These are phyloP conservation scores for Andrena bicolor DNA, from an alignment of 2,888 invertebrate species.

Conservation along the genomic window DNA sequence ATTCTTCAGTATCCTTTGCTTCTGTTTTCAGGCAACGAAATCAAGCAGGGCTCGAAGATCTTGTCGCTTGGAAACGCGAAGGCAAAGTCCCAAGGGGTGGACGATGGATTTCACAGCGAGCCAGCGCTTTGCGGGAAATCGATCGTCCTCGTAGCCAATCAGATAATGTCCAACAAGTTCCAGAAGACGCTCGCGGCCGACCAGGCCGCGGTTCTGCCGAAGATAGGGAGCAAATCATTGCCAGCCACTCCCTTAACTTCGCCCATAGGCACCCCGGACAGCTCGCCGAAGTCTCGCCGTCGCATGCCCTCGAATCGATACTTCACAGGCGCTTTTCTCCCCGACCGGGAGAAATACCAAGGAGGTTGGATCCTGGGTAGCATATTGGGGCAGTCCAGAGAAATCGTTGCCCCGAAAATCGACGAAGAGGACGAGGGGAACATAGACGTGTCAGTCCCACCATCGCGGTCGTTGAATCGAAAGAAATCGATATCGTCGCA, in stretches of 20 bases:
- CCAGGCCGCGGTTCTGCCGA: slow-evolving; percentile 43
- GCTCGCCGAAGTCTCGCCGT: slow-evolving; percentile 87
- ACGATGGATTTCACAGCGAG: slow-evolving; percentile 88
- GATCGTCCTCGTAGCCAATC: slow-evolving; percentile 86
- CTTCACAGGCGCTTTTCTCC: slow-evolving; percentile 86
- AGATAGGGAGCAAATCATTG: slow-evolving; percentile 89
- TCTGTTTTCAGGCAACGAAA: slow-evolving; percentile 59
- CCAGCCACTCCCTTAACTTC: slow-evolving; percentile 90
- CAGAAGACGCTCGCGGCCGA: slow-evolving; percentile 68
- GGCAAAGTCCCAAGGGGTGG: slow-evolving; percentile 87
- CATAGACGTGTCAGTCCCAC: slow-evolving; percentile 57
- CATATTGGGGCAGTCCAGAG: slow-evolving; percentile 89
- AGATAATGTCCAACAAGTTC: slow-evolving; percentile 81
- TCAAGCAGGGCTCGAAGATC: slow-evolving; percentile 52
- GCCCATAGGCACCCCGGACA: slow-evolving; percentile 87
- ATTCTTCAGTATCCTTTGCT: not conserved
- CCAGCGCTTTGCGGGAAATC: slow-evolving; percentile 90
- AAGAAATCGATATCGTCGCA: slow-evolving; percentile 84
- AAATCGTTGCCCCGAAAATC: slow-evolving; percentile 87
- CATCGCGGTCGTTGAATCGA: slow-evolving; percentile 80
- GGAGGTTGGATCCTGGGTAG: slow-evolving; percentile 90
- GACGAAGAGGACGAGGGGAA: slow-evolving; percentile 86
- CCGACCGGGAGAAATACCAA: slow-evolving; percentile 83
- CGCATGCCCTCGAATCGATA: slow-evolving; percentile 87
- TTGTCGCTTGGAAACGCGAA: slow-evolving; percentile 68